Percentiles rank a stretch among this genome's conserved stretches.
Evolutionary conservation across 2,888 invertebrate species (phyloP).

Genomic region (Luperina testacea): DNA sequence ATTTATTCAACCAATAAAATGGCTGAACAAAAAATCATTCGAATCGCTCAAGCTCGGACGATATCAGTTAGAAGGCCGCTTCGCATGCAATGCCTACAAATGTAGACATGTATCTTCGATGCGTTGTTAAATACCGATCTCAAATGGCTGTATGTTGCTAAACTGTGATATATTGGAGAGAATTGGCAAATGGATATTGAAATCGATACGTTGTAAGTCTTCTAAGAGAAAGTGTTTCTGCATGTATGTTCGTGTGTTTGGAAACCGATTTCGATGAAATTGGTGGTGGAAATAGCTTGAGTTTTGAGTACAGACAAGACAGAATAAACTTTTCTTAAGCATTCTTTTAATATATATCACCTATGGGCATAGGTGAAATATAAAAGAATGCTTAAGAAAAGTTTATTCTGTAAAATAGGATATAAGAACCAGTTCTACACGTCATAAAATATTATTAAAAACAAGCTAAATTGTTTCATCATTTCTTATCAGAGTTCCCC

Average conservation of each 20-base stretch:
- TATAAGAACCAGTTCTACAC: no score
- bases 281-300: not conserved
- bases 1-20: not conserved
- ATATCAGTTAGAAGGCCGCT: conserved; percentile 55
- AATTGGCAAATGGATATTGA: conserved; percentile 17
- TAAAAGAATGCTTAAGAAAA: not conserved
- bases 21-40: not conserved
- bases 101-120: conserved; percentile 51
- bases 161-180: conserved; percentile 25
- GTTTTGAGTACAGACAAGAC: no score
- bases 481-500: not conserved
- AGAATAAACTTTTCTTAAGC: no score
- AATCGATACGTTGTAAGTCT: not conserved
- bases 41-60: conserved; percentile 9
- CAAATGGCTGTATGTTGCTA: conserved; percentile 14
- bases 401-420: no score
- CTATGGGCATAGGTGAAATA: not conserved
- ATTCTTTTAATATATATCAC: no score
- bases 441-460: not conserved
- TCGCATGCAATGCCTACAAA: conserved; percentile 49
- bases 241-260: not conserved
- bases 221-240: not conserved
- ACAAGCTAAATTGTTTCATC: no score
- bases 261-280: not conserved
- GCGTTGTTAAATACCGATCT: conserved; percentile 48